These are phyloP conservation scores for Leucopsar rothschildi DNA, from an alignment of 2,113 vertebrate species.

Conservation along the genomic window DNA sequence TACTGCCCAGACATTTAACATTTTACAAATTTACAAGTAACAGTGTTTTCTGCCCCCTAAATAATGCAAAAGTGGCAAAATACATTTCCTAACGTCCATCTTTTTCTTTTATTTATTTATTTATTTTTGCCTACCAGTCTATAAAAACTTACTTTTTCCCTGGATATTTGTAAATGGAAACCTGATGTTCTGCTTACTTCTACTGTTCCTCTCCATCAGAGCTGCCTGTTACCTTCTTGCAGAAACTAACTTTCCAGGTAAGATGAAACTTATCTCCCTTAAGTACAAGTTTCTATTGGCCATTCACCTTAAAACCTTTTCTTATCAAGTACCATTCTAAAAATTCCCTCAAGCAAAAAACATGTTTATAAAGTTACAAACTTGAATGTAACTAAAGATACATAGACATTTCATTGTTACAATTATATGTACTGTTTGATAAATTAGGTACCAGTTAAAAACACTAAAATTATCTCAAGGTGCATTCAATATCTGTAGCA, in stretches of 20 bases:
- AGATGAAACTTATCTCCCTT: conserved; percentile 42
- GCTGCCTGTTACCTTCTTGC: conserved; percentile 23
- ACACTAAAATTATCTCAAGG: conserved; percentile 84
- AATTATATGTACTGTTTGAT: conserved; percentile 79
- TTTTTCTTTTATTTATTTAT: conserved; percentile 45
- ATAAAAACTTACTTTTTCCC: conserved; percentile 66
- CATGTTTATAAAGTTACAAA: conserved; percentile 84
- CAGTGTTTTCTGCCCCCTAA: conserved; percentile 65
- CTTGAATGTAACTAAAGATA: conserved; percentile 83
- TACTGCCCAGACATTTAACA: conserved; percentile 73
- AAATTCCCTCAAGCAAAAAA: conserved; percentile 78
- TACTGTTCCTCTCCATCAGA: conserved; percentile 13
- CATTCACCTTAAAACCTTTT: conserved; percentile 53
- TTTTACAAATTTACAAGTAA: conserved; percentile 78
- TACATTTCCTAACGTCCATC: conserved; percentile 57
- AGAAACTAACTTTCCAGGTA: conserved; percentile 33
- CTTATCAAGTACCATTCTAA: conserved; percentile 70
- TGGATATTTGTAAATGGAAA: conserved; percentile 69
- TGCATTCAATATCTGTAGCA: conserved; percentile 82
- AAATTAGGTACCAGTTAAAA: conserved; percentile 87
- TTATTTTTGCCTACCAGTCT: conserved; percentile 47
- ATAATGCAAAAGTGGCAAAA: conserved; percentile 76
- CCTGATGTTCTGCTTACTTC: conserved; percentile 63
- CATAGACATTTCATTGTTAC: conserved; percentile 80
- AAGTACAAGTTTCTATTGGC: conserved; percentile 13